These are phyloP conservation scores for Sanderia malayensis DNA, from an alignment of 30 jellyfish, hydroid and myxozoan species.

Conservation along the genomic window DNA sequence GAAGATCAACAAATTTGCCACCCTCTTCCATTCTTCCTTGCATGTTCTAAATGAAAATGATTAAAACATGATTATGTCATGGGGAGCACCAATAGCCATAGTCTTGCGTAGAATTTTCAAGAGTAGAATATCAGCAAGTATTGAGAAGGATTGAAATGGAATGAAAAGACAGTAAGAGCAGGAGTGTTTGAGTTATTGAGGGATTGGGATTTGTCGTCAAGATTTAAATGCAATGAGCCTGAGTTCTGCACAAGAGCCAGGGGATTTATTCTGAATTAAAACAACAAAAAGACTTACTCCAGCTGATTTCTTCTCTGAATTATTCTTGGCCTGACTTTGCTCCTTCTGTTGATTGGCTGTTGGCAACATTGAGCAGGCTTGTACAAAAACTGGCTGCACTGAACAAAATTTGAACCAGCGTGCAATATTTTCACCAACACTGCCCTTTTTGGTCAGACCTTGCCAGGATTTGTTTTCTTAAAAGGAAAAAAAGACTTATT, in stretches of 20 bases:
- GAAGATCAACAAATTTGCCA: constrained; percentile 88
- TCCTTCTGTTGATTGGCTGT: constrained; percentile 6
- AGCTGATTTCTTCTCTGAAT: background rate
- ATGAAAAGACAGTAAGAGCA: no score
- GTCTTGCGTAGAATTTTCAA: no score
- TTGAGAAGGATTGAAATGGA: no score
- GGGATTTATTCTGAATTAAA: no score
- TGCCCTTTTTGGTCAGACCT: constrained; percentile 41
- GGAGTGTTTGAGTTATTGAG: no score
- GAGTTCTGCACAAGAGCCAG: no score
- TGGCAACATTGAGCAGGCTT: constrained; percentile 33
- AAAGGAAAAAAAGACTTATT: background rate
- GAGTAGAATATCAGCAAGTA: no score
- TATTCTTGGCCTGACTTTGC: constrained; percentile 13
- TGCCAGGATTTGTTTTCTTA: constrained; percentile 59
- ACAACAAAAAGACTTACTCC: background rate
- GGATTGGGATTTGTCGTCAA: no score
- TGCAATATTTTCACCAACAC: constrained; percentile 46
- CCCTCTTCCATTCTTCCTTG: constrained; percentile 87
- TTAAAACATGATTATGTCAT: no score
- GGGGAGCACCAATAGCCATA: no score
- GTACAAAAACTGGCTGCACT: constrained; percentile 45
- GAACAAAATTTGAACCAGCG: constrained; percentile 84
- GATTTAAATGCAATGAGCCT: no score
- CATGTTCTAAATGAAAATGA: constrained; percentile 29